These are phyloP conservation scores for Carcinoscorpius rotundicauda DNA, from an alignment of 1,140 invertebrate genomes.

Conservation along the genomic window DNA sequence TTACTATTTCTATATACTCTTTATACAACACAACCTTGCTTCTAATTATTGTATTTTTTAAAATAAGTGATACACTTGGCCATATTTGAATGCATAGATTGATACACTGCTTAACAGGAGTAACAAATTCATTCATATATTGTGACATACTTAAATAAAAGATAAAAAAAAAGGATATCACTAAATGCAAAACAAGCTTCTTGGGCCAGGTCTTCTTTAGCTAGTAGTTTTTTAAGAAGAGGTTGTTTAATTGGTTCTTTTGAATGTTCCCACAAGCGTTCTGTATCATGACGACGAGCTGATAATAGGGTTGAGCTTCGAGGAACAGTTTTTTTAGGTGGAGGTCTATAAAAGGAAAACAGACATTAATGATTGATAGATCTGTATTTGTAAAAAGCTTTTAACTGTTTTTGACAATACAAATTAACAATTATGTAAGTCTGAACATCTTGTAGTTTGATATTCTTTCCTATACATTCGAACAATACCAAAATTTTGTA, in stretches of 20 bases:
- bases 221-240: constrained; percentile 79
- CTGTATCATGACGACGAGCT: constrained; percentile 52
- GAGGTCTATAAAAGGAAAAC: constrained; percentile 44
- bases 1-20: too few relatives aligned
- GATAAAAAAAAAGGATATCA: constrained; percentile 46
- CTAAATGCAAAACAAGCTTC: constrained; percentile 90
- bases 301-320: constrained; percentile 78
- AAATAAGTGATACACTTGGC: constrained; percentile 4
- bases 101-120: neutral
- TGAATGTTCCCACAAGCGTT: constrained; percentile 86
- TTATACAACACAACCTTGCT: too few relatives aligned
- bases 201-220: constrained; percentile 86
- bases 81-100: neutral
- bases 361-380: neutral
- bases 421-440: too few relatives aligned
- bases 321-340: constrained; percentile 83
- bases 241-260: constrained; percentile 91
- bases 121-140: constrained; percentile 3
- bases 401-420: too few relatives aligned
- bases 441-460: too few relatives aligned
- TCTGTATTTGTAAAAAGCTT: too few relatives aligned
- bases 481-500: too few relatives aligned
- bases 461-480: too few relatives aligned
- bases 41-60: too few relatives aligned
- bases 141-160: constrained; percentile 13